phyloP scores from a whole-genome alignment of 2,888 invertebrate species.

The Frankliniella intonsa region DNA sequence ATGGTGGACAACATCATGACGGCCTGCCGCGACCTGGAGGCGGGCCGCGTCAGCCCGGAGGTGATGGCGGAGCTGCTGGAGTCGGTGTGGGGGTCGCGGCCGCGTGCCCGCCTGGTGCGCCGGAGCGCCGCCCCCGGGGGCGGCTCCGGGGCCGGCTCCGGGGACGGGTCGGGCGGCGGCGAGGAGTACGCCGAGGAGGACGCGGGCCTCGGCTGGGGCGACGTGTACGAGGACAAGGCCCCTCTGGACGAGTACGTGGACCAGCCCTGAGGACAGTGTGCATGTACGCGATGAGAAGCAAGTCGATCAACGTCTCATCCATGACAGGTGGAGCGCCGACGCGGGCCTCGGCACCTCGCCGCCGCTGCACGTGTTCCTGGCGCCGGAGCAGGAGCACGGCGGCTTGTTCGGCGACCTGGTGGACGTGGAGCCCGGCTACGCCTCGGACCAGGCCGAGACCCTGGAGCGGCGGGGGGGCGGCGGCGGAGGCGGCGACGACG shows the following conservation, averaged over 20 bases:
- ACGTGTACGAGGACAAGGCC: not conserved
- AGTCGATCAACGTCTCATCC: not conserved
- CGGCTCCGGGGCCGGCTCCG: not conserved
- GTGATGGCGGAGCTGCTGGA: constrained; percentile 8
- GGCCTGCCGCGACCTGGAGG: constrained; percentile 7
- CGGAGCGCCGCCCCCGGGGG: not conserved
- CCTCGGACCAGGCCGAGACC: constrained; percentile 32
- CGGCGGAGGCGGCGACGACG: constrained; percentile 28
- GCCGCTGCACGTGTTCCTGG: not conserved
- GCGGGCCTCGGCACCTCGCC: not conserved
- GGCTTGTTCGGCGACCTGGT: constrained; percentile 31
- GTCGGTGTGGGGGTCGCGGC: not conserved
- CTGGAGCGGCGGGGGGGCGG: constrained; percentile 31
- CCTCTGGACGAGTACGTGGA: not conserved
- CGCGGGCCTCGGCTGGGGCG: not conserved
- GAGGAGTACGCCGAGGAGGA: not conserved
- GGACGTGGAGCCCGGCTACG: constrained; percentile 30
- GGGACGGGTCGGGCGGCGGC: not conserved
- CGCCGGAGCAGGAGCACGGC: not conserved
- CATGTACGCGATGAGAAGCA: no score
- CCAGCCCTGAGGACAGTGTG: no score
- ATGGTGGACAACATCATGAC: constrained; percentile 10
- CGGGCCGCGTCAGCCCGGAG: not conserved
- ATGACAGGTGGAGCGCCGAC: not conserved
- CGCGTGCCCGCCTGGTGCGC: constrained; percentile 6